Evolutionary conservation across 2,113 vertebrate genomes (phyloP), one percentile per base, ranked within the genome.

Genomic region (Hiodon tergisus): DNA sequence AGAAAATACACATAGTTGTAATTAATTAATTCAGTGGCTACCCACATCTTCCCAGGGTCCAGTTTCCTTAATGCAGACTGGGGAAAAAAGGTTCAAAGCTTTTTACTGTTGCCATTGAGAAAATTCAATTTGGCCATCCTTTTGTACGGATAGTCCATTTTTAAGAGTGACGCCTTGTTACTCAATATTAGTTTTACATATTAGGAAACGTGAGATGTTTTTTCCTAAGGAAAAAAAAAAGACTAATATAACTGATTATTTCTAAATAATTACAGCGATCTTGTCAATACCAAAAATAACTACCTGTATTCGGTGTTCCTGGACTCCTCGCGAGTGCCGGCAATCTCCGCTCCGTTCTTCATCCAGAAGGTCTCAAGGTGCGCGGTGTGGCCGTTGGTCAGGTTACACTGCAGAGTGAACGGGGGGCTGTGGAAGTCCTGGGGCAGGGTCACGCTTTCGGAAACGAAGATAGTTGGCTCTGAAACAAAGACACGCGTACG

Each of bases 391-490:
- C 89, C 92, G 53, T 91, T 91, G 55, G 96, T 97, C 74, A 98
- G 94, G 93, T 97, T 97, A 85, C 97, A 98, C 83, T 93, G 91
- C 82, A 99, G 84, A 16, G 81, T 90, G 78, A 97, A 80, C 0
- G 93, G 80, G 3, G 78, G 70, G 3, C 55, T 69, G 9, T 82
- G 8, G 68, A 75, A 65, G 16, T 88, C 87, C 7, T 81, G 68
- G 14, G 83, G 86, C 80, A 98, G 86, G 84, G 86, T 87, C 84
- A 91, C 88, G 74, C 96, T 93, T 84, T 94, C 94, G 3, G 94
- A 94, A 84, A 94, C 89, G 72, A 92, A 91, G 88, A 99, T 99
- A 84, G 90, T 90, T 80, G 96, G 97, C 90, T 97, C 97, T 99
- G 94, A 82, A 96, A 95, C 74, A 86, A 77, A 90, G 77, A 87